phyloP scores from a whole-genome alignment of 2,113 vertebrate species.

The Malurus alboscapulatus region DNA sequence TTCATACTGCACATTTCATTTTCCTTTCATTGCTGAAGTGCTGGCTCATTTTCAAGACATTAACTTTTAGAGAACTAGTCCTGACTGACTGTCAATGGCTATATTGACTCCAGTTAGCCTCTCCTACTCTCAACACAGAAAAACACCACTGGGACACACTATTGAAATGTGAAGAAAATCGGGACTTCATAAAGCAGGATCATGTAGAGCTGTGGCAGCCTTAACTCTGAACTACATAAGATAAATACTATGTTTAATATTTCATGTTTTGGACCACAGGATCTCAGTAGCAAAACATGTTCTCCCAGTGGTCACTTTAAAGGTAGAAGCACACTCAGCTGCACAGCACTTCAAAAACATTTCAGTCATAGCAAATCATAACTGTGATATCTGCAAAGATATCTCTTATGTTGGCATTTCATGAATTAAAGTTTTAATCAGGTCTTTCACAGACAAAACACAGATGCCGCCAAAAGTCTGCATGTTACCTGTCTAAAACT shows the following conservation, averaged over 20 bases:
- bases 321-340: conserved; percentile 3
- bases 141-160: conserved; percentile 32
- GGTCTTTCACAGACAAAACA: conserved; percentile 37
- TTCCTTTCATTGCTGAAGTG: conserved; percentile 55
- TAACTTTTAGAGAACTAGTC: conserved; percentile 60
- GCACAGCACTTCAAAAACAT: conserved; percentile 30
- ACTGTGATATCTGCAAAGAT: background rate
- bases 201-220: background rate
- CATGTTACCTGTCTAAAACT: conserved; percentile 59
- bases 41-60: conserved; percentile 60
- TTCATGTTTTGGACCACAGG: conserved; percentile 44
- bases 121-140: conserved; percentile 24
- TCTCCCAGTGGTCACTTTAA: conserved; percentile 44
- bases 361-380: conserved; percentile 28
- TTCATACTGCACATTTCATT: conserved; percentile 32
- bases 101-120: conserved; percentile 42
- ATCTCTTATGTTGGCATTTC: conserved; percentile 24
- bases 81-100: conserved; percentile 57
- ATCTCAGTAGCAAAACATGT: conserved; percentile 39
- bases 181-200: background rate
- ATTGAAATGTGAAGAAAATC: conserved; percentile 37
- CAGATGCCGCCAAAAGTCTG: conserved; percentile 33
- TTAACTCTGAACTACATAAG: background rate
- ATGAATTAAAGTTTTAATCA: conserved; percentile 64
- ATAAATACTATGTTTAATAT: conserved; percentile 23